Evolutionary conservation across 2,888 invertebrate genomes (phyloP), one percentile per base, ranked within the genome.

Genomic region (Achlya flavicornis): DNA sequence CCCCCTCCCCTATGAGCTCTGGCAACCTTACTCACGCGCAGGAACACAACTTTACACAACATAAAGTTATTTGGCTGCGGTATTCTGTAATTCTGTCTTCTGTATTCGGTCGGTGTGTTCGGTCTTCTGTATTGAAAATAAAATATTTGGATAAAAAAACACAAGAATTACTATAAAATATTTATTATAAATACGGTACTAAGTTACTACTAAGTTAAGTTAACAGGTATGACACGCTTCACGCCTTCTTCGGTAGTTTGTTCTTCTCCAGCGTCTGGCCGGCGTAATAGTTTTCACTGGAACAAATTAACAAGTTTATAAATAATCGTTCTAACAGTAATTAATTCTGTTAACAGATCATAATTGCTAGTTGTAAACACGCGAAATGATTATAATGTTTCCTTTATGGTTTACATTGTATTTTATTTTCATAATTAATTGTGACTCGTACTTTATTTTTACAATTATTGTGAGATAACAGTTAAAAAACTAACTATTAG

Each of bases 241-340:
- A 93, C 88, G 91, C 91, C 78, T 93, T 93, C 86, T 93, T 93
- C 72, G 92, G 83, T 65, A 85, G 66, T 75, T 93, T 92, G 83
- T 80, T 92, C 80, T 93, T 93, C 61, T 93, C 92, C 61, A 83
- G 70, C 6, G 92, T 86, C 72, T 94, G 94, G 68, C 94, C 95
- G 72, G 95, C 95, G 87, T 95, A 96, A 91, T 94, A 96, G 84
- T 96, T 95, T 93, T 96, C 96, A 86, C 96, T 96, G 94, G 61
- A 95, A 95, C 72, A 81, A 65, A 79, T 74, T 53, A 69, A 65
- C 63, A 68, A 43, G 61, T 41, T 16, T 46, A 11, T 41, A 43
- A 60, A 19, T 38, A 57, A 19, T 19, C n/a, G 53, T 10, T 53
- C 19, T 53, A 19, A 53, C 19, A 10, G n/a, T 19, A 16, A 53